Evolutionary conservation across 2,888 invertebrate species (phyloP).

Genomic region (Dorcus hopei): DNA sequence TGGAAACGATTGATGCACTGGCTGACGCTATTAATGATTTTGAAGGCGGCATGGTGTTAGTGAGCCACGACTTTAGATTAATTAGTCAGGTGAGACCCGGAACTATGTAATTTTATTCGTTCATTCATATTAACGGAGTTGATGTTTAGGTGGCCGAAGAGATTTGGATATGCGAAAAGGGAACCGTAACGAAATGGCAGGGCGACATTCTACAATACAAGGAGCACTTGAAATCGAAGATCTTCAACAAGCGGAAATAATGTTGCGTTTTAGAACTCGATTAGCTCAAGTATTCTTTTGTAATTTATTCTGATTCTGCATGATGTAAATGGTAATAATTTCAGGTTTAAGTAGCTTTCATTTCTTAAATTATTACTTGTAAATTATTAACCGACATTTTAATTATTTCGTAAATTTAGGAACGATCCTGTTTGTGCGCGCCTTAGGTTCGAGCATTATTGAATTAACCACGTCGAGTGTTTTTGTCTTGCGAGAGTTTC

Average conservation of each 20-base stretch:
- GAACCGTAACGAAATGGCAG: conserved; percentile 93
- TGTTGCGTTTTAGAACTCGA: neutral
- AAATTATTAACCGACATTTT: no score
- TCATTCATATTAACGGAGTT: neutral
- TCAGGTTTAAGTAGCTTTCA: no score
- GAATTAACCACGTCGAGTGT: no score
- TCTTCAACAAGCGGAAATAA: conserved; percentile 51
- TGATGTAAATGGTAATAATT: no score
- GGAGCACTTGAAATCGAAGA: conserved; percentile 85
- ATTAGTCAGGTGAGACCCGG: conserved; percentile 82
- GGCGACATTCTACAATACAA: conserved; percentile 96
- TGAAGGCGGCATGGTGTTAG: conserved; percentile 97
- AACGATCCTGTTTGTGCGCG: no score
- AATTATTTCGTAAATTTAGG: no score
- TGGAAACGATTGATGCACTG: conserved; percentile 97
- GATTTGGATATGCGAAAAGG: conserved; percentile 99
- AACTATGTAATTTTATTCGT: neutral
- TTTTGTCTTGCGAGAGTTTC: no score
- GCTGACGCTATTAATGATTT: conserved; percentile 98
- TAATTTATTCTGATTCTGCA: no score
- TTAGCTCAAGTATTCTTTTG: no score
- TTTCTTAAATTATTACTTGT: no score
- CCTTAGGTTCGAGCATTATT: no score
- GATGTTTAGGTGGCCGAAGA: conserved; percentile 87
- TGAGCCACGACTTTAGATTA: conserved; percentile 99